A percentile compares a stretch with the other conserved stretches of the same genome.
These are phyloP conservation scores for Drosophila hydei DNA, from an alignment of 1,140 invertebrate genomes.

Conservation along the genomic window DNA sequence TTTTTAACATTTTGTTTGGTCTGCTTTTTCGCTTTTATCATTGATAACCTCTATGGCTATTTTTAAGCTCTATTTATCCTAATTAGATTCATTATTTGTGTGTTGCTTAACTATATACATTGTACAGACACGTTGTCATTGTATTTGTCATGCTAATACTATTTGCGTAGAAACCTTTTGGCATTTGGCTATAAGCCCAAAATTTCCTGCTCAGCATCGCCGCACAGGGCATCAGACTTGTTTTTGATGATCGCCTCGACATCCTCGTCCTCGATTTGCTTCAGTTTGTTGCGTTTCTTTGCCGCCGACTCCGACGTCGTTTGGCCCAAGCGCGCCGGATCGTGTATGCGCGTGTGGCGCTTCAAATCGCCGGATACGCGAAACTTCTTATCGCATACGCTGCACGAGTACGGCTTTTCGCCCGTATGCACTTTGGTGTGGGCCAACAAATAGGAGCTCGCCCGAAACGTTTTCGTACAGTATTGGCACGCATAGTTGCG, in stretches of 20 bases:
- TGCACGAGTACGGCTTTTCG: slow-evolving; percentile 91
- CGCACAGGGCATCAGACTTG: slow-evolving; percentile 63
- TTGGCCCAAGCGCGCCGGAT: slow-evolving; percentile 50
- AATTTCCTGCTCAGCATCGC: slow-evolving; percentile 61
- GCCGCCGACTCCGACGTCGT: background rate
- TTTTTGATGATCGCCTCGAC: slow-evolving; percentile 36
- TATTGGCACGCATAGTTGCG: slow-evolving; percentile 94
- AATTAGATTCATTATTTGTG: slow-evolving; percentile 3
- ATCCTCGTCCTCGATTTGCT: slow-evolving; percentile 47
- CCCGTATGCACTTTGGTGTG: slow-evolving; percentile 96
- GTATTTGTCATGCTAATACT: slow-evolving; percentile 20
- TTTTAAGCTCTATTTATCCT: slow-evolving; percentile 4
- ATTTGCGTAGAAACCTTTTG: slow-evolving; percentile 58
- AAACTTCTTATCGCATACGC: slow-evolving; percentile 92
- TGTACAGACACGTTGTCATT: background rate
- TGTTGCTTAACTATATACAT: slow-evolving; percentile 9
- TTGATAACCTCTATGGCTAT: background rate
- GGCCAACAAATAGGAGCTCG: slow-evolving; percentile 92
- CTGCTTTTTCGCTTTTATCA: slow-evolving; percentile 1
- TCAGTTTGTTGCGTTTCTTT: slow-evolving; percentile 27
- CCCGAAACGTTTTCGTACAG: slow-evolving; percentile 92
- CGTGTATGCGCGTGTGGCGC: slow-evolving; percentile 92
- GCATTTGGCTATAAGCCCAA: slow-evolving; percentile 65
- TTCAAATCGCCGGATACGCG: slow-evolving; percentile 94
- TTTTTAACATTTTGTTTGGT: slow-evolving; percentile 10